Conservation (phyloP, 2,113 vertebrate genomes). For the Gila orcuttii region DNA sequence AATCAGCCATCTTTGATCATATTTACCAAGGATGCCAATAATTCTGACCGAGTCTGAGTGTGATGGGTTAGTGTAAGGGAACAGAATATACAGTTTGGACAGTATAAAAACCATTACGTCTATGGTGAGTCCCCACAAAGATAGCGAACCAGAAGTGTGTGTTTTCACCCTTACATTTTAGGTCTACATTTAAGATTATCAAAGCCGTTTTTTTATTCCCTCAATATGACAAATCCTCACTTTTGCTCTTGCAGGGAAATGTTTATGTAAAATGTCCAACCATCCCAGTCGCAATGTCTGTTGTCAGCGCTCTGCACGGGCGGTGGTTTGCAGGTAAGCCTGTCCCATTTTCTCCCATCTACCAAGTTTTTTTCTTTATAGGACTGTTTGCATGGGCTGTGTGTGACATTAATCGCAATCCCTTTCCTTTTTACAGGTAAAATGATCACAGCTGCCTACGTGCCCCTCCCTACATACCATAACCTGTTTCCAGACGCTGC, state of each 20-base stretch:
- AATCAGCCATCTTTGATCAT: too few species aligned
- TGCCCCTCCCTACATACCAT: constrained; percentile 96
- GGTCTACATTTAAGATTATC: too few species aligned
- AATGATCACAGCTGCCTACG: constrained; percentile 98
- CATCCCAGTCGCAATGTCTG: constrained; percentile 92
- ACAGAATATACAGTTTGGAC: too few species aligned
- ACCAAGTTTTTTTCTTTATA: neutral
- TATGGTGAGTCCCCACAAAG: too few species aligned
- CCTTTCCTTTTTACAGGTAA: constrained; percentile 78
- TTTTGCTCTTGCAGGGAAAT: constrained; percentile 81
- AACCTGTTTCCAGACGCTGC: constrained; percentile 98
- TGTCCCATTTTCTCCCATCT: neutral
- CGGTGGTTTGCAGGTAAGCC: constrained; percentile 94
- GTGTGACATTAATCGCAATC: neutral
- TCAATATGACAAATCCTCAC: neutral
- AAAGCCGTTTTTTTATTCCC: too few species aligned
- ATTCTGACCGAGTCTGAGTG: too few species aligned
- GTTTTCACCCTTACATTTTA: too few species aligned
- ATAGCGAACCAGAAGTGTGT: too few species aligned
- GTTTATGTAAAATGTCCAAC: constrained; percentile 98
- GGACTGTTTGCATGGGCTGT: neutral
- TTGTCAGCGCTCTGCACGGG: constrained; percentile 92
- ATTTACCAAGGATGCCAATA: too few species aligned
- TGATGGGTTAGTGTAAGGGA: too few species aligned
- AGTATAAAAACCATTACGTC: too few species aligned